Evolutionary conservation across 2,113 vertebrate genomes (phyloP), one percentile per base, ranked within the genome.

Genomic region (Propithecus coquereli): DNA sequence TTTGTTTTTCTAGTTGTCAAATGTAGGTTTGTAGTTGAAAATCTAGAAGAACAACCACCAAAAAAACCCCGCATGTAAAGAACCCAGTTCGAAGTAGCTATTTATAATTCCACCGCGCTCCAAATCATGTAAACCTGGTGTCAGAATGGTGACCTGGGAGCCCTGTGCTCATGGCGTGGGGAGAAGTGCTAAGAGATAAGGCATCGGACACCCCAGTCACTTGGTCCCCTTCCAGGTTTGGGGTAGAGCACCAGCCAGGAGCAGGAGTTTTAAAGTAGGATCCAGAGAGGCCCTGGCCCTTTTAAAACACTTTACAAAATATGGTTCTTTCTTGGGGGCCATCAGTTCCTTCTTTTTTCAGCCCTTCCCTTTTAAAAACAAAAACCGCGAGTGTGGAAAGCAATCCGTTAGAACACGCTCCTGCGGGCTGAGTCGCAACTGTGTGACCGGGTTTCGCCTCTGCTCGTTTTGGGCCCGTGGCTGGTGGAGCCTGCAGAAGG

Each of bases 51-150:
- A 23, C 4, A 2, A 2, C 50, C 11, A 43, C 2, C 20, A 32
- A 7, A 22, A 50, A 47, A 45, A 63, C 22, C 57, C 59, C 14
- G 45, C 65, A 37, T 8, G 2, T 1, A 3, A 74, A 61, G 17
- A 17, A 6, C 1, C 1, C 14, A 1, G 1, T 16, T 6, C 4
- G 30, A 50, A 40, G n/a, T 8, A 11, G 20, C 27, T n/a, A 10
- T 23, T 27, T 34, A 0, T 34, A 14, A 34, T 40, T 18, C 45
- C 1, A 0, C 23, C 68, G 81, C 54, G 32, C 37, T 25, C 18
- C 37, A 22, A 23, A 66, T 86, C 74, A 25, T n/a, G 34, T 12
- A 22, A n/a, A 37, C 34, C n/a, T 10, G 5, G 10, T 20, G 1
- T 54, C 20, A 3, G n/a, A 45, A 20, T 10, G 20, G n/a, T 4